These are phyloP conservation scores for Gila robusta DNA, from an alignment of 2,797 vertebrate species.

Conservation along the genomic window DNA sequence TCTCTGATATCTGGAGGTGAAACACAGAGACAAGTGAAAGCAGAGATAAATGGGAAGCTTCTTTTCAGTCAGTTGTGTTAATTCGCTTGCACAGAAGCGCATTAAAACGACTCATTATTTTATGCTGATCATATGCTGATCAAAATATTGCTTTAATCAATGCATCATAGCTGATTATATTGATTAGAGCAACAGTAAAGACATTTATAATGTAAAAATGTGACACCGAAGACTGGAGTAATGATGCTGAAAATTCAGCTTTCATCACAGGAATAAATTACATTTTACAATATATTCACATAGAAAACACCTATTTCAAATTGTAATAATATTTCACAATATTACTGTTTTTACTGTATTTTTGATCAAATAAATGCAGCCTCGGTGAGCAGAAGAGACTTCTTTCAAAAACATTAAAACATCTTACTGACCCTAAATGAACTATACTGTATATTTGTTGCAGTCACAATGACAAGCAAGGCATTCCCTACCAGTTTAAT, in stretches of 20 bases:
- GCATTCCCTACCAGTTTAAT: neutral
- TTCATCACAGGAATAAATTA: neutral
- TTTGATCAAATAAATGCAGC: neutral
- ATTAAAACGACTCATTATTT: neutral
- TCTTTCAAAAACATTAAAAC: neutral
- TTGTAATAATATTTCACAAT: neutral
- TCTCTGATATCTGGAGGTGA: no score
- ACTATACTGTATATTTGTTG: neutral
- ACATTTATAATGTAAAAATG: neutral
- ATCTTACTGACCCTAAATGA: neutral
- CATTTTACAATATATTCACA: neutral
- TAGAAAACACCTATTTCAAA: neutral
- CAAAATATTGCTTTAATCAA: no score
- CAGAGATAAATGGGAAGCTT: neutral
- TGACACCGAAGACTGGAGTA: neutral
- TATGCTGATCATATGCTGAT: no score
- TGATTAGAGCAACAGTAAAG: neutral
- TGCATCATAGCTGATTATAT: no score
- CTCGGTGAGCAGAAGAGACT: neutral
- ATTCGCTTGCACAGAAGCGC: neutral
- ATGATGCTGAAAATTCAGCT: neutral
- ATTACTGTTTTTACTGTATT: neutral
- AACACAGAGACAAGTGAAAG: no score
- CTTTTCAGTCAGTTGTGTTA: neutral
- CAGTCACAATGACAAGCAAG: neutral